Conservation (phyloP, 2,888 invertebrate species). For the Eupelmus urozonus region DNA sequence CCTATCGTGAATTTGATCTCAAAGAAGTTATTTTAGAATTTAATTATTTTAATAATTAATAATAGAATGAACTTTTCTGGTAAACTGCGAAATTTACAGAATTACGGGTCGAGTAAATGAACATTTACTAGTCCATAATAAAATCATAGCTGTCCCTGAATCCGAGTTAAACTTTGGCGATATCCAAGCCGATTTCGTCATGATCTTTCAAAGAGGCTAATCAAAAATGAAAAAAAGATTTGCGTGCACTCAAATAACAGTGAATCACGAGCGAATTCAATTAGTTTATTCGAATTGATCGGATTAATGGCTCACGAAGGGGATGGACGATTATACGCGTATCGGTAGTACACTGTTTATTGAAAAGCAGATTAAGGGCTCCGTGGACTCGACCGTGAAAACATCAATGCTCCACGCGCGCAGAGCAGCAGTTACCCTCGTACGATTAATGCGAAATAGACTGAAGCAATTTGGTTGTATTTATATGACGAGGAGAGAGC, state of each 20-base stretch:
- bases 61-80: too few relatives aligned
- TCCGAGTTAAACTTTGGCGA: too few relatives aligned
- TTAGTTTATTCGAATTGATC: slow-evolving; percentile 45
- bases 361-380: slow-evolving; percentile 63
- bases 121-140: too few relatives aligned
- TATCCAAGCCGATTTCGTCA: too few relatives aligned
- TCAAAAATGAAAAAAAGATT: neutral
- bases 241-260: neutral
- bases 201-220: too few relatives aligned
- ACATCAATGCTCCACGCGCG: neutral
- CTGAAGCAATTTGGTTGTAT: neutral
- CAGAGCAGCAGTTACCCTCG: neutral
- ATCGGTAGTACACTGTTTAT: slow-evolving; percentile 56
- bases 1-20: too few relatives aligned
- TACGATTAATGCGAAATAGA: slow-evolving; percentile 37
- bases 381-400: slow-evolving; percentile 46
- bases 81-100: too few relatives aligned
- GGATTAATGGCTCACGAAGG: slow-evolving; percentile 27
- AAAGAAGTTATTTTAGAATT: too few relatives aligned
- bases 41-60: too few relatives aligned
- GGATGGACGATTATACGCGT: slow-evolving; percentile 31
- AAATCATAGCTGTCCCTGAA: too few relatives aligned
- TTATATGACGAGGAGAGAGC: slow-evolving; percentile 13
- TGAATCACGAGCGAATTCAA: slow-evolving; percentile 13
- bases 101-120: too few relatives aligned